Evolutionary conservation across 37 sponge, comb jelly and placozoan genomes (phyloP).

Genomic region (Diacarnus erythraeanus): DNA sequence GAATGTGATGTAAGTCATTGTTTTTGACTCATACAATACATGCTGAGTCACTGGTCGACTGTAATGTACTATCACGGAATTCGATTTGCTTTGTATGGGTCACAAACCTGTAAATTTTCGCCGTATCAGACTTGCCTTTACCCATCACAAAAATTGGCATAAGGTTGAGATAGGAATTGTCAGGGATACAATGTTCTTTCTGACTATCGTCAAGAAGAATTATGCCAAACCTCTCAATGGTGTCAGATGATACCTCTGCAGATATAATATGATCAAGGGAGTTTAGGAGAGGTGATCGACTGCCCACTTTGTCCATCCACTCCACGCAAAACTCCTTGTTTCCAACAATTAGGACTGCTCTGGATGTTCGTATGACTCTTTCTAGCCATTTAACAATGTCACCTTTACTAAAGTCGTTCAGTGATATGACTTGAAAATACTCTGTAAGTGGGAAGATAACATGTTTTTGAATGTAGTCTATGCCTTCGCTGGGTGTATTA

Average conservation of each 20-base stretch:
- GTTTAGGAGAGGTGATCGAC: neutral
- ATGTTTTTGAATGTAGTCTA: neutral
- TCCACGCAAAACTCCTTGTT: conserved; percentile 13
- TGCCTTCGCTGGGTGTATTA: neutral
- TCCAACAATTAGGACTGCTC: conserved; percentile 20
- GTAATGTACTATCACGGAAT: neutral
- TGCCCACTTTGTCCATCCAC: neutral
- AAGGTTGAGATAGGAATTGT: conserved; percentile 2
- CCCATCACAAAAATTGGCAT: conserved; percentile 5
- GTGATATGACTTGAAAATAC: neutral
- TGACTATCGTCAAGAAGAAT: neutral
- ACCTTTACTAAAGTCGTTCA: neutral
- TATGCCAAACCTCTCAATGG: neutral
- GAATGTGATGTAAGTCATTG: too few relatives aligned
- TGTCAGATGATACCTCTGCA: neutral
- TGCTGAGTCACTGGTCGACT: too few relatives aligned
- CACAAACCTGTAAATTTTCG: neutral
- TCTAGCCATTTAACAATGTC: conserved; percentile 6
- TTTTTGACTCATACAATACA: too few relatives aligned
- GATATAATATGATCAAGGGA: neutral
- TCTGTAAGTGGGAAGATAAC: neutral
- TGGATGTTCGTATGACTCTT: neutral
- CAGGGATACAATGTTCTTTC: neutral
- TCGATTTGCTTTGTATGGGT: neutral
- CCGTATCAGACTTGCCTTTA: neutral